phyloP scores from a whole-genome alignment of 2,888 invertebrate species.

The Acheta domesticus region DNA sequence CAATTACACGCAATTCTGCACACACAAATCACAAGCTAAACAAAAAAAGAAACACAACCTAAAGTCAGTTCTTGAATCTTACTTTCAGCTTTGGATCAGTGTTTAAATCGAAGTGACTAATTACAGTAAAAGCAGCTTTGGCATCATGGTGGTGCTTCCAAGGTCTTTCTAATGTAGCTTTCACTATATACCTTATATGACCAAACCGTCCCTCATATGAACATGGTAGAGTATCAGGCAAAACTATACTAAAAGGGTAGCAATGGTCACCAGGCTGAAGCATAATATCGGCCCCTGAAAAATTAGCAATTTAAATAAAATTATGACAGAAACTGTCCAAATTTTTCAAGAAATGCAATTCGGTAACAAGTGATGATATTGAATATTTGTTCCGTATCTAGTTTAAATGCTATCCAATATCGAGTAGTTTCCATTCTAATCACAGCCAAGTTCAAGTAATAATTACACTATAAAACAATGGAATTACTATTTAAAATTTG shows the following conservation, averaged over 20 bases:
- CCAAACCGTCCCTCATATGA: neutral
- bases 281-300: neutral
- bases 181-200: neutral
- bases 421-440: too few relatives aligned
- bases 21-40: neutral
- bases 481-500: too few relatives aligned
- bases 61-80: neutral
- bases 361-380: too few relatives aligned
- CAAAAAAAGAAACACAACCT: neutral
- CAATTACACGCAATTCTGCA: neutral
- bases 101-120: neutral
- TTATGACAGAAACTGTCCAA: neutral
- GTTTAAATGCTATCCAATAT: too few relatives aligned
- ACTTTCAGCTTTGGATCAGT: neutral
- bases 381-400: too few relatives aligned
- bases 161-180: neutral
- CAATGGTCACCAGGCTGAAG: neutral
- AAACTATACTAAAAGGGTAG: conserved; percentile 18
- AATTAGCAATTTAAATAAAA: neutral
- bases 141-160: neutral
- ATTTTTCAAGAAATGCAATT: neutral
- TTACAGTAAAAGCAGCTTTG: neutral
- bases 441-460: too few relatives aligned
- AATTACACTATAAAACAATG: too few relatives aligned
- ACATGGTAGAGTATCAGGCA: neutral